Percentiles rank a stretch among this genome's conserved stretches.
Conservation (phyloP, 2,113 vertebrate species). For the Recurvirostra avosetta region DNA sequence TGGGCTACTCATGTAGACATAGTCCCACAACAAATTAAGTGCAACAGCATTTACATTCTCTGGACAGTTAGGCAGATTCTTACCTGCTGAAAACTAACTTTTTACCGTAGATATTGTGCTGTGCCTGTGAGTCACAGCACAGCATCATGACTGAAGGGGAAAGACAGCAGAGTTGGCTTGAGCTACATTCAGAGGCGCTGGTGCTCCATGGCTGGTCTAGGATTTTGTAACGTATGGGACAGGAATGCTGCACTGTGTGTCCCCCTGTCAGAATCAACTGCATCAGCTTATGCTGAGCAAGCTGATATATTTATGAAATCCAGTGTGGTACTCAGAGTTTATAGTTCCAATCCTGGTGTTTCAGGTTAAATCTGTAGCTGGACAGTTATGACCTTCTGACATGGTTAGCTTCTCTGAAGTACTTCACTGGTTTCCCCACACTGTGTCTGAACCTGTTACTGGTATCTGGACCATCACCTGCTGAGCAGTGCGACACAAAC, state of each 20-base stretch:
- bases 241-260: background rate
- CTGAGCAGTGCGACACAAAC: background rate
- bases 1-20: fast-evolving
- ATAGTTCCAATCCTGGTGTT: background rate
- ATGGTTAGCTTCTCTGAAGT: background rate
- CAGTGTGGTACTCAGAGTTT: background rate
- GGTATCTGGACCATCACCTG: too few relatives aligned
- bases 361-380: background rate
- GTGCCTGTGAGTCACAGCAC: background rate
- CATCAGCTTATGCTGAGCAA: background rate
- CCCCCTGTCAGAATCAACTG: background rate
- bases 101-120: background rate
- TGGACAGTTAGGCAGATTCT: background rate
- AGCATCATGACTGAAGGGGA: fast-evolving
- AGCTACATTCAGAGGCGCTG: background rate
- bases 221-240: background rate
- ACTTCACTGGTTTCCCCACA: fast-evolving
- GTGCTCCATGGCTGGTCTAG: background rate
- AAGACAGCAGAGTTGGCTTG: background rate
- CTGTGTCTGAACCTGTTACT: background rate
- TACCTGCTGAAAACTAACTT: background rate
- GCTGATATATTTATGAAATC: background rate
- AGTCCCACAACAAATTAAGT: background rate
- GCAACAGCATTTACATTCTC: background rate
- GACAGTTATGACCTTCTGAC: background rate